Base-by-base conservation (phyloP, 2,797 vertebrate genomes). In the Melanotaenia nigrans region DNA sequence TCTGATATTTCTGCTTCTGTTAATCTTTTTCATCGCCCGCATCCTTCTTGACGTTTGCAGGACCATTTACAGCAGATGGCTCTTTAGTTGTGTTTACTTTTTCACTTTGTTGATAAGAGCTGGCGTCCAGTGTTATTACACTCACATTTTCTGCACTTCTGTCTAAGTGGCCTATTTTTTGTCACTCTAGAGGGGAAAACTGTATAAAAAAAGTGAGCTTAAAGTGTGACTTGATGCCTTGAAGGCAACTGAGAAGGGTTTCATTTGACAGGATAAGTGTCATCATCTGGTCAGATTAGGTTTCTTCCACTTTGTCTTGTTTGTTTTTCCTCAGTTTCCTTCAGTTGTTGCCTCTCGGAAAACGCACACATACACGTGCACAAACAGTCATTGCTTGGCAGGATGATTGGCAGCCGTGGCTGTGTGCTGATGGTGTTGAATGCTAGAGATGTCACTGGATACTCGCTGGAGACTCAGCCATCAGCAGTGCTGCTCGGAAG, bases 361-460 rank as follows among this genome's bases (percentile, higher is more conserved):
- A 47, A 68, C 33, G 47, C 28, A 28, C 53, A 47, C 9, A 5
- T 22, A 64, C 65, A 59, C 4, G 18, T 4, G 35, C 70, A 57
- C 45, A 63, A 20, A 65, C 57, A 32, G 42, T 22, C 20, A 14
- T 22, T 13, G 6, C 47, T 24, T 1, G 33, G 59, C 55, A 13
- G 78, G 58, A n/a, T 81, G 87, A 90, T 67, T 81, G 79, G 73
- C 82, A 13, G 74, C 66, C 38, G 61, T 67, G 78, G 30, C 82
- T 83, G 84, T 65, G 73, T 10, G 45, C 70, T 73, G 76, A 60
- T 77, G 76, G 79, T 54, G 77, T 63, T 77, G 79, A 85, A 75
- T 77, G 79, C 60, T 45, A 65, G 61, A 82, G 86, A 83, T 83
- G 89, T 87, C 81, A 87, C 81, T 12, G 63, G 74, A 87, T 82